Percentiles rank a stretch among this genome's conserved stretches.
phyloP scores from a whole-genome alignment of 2,113 vertebrate species.

The Psittacula cyanocephala region DNA sequence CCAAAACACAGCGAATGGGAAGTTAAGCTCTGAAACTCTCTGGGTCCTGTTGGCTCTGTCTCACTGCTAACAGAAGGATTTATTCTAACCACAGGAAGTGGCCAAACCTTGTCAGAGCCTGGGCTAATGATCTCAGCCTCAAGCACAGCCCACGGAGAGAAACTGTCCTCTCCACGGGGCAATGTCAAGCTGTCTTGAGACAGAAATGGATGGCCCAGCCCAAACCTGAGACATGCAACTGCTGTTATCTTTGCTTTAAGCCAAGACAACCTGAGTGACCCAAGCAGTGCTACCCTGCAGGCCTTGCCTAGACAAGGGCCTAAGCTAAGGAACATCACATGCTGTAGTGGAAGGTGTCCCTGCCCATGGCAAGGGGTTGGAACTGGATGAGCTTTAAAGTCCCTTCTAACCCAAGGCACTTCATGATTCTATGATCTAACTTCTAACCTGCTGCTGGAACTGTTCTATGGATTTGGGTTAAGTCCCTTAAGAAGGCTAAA shows the following conservation, averaged over 20 bases:
- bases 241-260: background rate
- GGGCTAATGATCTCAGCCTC: accelerated
- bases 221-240: background rate
- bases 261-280: background rate
- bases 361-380: background rate
- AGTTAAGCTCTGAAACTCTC: background rate
- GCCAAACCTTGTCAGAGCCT: background rate
- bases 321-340: background rate
- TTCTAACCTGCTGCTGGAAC: background rate
- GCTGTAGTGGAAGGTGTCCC: background rate
- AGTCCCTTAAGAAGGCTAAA: background rate
- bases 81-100: background rate
- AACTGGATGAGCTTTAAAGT: background rate
- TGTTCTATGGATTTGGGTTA: background rate
- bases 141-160: accelerated
- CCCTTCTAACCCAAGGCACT: background rate
- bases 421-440: background rate
- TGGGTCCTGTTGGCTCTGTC: background rate
- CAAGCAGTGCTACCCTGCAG: background rate
- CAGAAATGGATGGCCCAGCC: background rate
- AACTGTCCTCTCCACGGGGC: background rate
- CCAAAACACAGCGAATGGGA: background rate
- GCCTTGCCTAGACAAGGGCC: background rate
- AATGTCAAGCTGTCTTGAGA: background rate
- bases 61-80: background rate